Base-by-base conservation (phyloP, 1,140 invertebrate genomes). In the Apis cerana region DNA sequence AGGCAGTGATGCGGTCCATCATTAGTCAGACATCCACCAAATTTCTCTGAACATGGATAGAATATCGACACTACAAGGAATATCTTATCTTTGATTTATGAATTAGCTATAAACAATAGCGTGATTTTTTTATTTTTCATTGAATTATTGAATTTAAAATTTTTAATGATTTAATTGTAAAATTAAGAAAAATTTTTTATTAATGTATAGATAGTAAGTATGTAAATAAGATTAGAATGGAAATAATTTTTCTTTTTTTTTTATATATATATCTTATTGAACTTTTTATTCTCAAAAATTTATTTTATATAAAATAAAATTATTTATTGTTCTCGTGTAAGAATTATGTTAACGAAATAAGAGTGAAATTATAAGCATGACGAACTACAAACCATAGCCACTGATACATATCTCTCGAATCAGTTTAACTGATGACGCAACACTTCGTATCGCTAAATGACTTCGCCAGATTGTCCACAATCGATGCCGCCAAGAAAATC, bases 11-110 rank as follows among this genome's bases (percentile, higher is more conserved):
- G n/a, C 58, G 64, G 62, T 76, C 87, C 80, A 80, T 69, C 82
- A 81, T 71, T 87, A 83, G 87, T 87, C 88, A 81, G 87, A 85
- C 88, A 12, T 21, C 58, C 54, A 13, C 48, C 79, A 58, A 86
- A 85, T 76, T 76, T 65, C 54, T 58, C 3, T 0, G 12, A 2
- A 19, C 11, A 4, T n/a, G 7, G 33, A 43, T 17, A n/a, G 11
- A 3, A 21, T 12, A 17, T 13, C 67, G 9, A 19, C 23, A 33
- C 4, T 43, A 52, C 61, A 7, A 1, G 11, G 1, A 19, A 13
- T 21, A 54, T 58, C 33, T 59, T 9, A 2, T n/a, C 27, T 33
- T 23, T 10, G 2, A 8, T 54, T n/a, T 17, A 8, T 19, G 0
- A 5, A 17, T 64, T 19, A 58, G 0, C 13, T 2, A 2, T 13